These are phyloP conservation scores for Sphecodes monilicornis DNA, from an alignment of 2,888 invertebrate species.

Conservation along the genomic window DNA sequence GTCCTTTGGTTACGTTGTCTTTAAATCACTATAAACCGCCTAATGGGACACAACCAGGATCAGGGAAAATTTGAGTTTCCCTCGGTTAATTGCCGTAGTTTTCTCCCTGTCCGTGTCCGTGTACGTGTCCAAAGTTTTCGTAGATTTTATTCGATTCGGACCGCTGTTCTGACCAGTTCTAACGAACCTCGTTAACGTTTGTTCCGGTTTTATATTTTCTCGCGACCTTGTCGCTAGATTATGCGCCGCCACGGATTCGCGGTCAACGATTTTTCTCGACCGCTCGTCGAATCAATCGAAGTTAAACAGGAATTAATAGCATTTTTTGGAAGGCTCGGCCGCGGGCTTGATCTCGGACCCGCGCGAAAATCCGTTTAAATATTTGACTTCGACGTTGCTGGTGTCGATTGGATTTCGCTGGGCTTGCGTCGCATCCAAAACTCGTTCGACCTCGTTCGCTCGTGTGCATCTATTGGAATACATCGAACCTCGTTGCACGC, in stretches of 20 bases:
- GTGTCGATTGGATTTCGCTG: constrained; percentile 64
- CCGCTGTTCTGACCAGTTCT: neutral
- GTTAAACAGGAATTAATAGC: constrained; percentile 71
- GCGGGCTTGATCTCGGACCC: constrained; percentile 31
- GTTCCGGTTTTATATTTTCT: neutral
- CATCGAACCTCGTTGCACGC: constrained; percentile 16
- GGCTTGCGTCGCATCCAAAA: constrained; percentile 37
- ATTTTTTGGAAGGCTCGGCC: constrained; percentile 55
- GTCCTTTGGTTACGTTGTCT: constrained; percentile 40
- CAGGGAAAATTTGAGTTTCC: constrained; percentile 24
- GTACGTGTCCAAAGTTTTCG: neutral
- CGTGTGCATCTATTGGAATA: constrained; percentile 58
- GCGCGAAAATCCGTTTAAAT: constrained; percentile 64
- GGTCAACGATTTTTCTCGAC: constrained; percentile 14
- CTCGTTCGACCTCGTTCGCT: constrained; percentile 44
- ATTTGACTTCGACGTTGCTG: constrained; percentile 67
- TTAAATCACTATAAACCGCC: constrained; percentile 45
- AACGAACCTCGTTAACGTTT: constrained; percentile 6
- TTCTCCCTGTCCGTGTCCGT: neutral
- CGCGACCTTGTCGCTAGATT: constrained; percentile 21
- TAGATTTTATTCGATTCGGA: neutral
- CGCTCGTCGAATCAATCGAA: constrained; percentile 58
- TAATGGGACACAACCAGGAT: neutral
- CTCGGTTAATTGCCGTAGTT: neutral
- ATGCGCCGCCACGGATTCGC: constrained; percentile 14